Percentiles rank a stretch among this genome's conserved stretches.
phyloP scores from a whole-genome alignment of 2,888 invertebrate species.

The Drosophila borborema region DNA sequence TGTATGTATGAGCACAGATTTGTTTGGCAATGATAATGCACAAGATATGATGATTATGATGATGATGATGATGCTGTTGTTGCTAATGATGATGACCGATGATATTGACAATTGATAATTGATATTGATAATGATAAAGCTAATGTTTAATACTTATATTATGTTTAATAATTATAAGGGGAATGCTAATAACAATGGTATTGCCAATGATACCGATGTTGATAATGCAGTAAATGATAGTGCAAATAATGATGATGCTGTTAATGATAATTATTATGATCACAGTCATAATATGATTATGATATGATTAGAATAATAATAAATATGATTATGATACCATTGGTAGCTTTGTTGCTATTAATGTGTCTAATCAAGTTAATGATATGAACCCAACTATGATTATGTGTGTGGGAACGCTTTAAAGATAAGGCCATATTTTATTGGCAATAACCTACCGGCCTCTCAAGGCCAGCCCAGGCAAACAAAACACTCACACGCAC shows the following conservation, averaged over 20 bases:
- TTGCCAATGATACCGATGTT: conserved; percentile 11
- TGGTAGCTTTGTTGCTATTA: neutral
- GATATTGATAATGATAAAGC: neutral
- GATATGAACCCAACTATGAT: neutral
- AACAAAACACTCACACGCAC: conserved; percentile 32
- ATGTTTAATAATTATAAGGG: neutral
- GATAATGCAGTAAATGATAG: neutral
- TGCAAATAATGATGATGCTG: neutral
- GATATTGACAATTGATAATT: neutral
- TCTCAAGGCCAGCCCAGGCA: conserved; percentile 18
- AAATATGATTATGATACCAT: conserved; percentile 1
- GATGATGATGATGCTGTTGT: neutral
- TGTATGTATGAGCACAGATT: neutral
- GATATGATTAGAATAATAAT: conserved; percentile 5
- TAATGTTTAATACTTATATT: neutral
- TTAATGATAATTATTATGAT: neutral
- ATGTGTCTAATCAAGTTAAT: conserved; percentile 7
- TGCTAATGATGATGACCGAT: conserved; percentile 19
- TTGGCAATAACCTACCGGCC: conserved; percentile 32
- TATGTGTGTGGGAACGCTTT: conserved; percentile 32
- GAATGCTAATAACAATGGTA: neutral
- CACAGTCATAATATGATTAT: neutral
- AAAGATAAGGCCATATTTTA: conserved; percentile 45
- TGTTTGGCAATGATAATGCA: too few species aligned
- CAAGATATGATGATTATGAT: conserved; percentile 10